These are phyloP conservation scores for Drosophila nigricruria DNA, from an alignment of 2,888 invertebrate genomes.

Conservation along the genomic window DNA sequence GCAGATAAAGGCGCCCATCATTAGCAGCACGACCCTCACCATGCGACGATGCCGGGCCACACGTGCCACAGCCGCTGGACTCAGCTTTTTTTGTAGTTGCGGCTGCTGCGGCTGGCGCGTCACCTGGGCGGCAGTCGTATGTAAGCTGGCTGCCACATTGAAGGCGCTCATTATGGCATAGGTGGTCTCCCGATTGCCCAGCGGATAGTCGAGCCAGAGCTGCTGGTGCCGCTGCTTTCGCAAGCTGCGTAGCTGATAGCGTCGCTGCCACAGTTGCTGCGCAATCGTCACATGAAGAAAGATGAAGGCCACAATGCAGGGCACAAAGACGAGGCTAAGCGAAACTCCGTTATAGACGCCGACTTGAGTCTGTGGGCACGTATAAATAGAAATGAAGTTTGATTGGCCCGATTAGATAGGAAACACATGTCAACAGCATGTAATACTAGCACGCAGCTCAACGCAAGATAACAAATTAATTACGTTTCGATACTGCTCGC, in stretches of 20 bases:
- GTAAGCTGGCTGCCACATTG: constrained; percentile 52
- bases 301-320: constrained; percentile 86
- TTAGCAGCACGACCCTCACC: constrained; percentile 86
- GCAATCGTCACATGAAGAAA: constrained; percentile 87
- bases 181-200: constrained; percentile 43
- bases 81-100: constrained; percentile 23
- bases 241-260: constrained; percentile 70
- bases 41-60: constrained; percentile 86
- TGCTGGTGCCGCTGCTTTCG: constrained; percentile 18
- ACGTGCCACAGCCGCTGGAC: constrained; percentile 63
- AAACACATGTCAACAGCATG: constrained; percentile 39
- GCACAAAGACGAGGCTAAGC: constrained; percentile 85
- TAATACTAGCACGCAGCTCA: constrained; percentile 20
- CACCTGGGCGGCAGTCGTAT: constrained; percentile 5
- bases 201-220: constrained; percentile 29
- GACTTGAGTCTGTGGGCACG: constrained; percentile 64
- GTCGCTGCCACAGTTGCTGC: constrained; percentile 86
- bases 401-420: constrained; percentile 65
- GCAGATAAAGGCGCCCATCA: constrained; percentile 87
- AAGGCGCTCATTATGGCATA: constrained; percentile 60
- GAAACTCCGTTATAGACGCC: constrained; percentile 79
- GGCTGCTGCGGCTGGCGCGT: neutral
- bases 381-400: constrained; percentile 53
- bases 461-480: constrained; percentile 6
- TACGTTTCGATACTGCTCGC: neutral